Conservation (phyloP, 2,113 vertebrate species). For the Morone saxatilis region DNA sequence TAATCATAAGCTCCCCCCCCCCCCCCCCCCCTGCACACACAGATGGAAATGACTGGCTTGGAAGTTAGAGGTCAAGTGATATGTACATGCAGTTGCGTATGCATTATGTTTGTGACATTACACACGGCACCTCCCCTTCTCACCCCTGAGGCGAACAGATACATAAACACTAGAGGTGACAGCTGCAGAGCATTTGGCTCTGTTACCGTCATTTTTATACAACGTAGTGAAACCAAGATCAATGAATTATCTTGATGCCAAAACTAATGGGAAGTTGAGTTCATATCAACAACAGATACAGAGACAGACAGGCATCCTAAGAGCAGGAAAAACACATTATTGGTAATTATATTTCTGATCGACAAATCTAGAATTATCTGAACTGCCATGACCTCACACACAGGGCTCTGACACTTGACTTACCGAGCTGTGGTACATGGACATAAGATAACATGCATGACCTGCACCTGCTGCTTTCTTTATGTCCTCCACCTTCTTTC, state of each 20-base stretch:
- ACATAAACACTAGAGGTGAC: not conserved
- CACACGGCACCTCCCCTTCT: not conserved
- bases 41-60: not conserved
- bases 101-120: not conserved
- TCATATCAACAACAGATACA: not conserved
- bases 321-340: not conserved
- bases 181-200: not conserved
- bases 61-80: conserved; percentile 11
- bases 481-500: not conserved
- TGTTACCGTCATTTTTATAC: not conserved
- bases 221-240: not conserved
- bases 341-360: not conserved
- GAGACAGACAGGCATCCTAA: not conserved
- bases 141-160: conserved; percentile 4
- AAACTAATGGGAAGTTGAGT: not conserved
- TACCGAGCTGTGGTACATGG: not conserved
- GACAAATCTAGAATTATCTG: conserved; percentile 3
- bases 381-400: conserved; percentile 24
- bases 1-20: conserved; percentile 6
- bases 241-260: no score
- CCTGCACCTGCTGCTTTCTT: conserved; percentile 22
- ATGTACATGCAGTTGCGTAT: not conserved
- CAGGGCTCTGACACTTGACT: not conserved
- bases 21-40: not conserved
- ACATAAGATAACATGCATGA: not conserved